Evolutionary conservation across 2,797 vertebrate species (phyloP).

Genomic region (Yasuhikotakia modesta): DNA sequence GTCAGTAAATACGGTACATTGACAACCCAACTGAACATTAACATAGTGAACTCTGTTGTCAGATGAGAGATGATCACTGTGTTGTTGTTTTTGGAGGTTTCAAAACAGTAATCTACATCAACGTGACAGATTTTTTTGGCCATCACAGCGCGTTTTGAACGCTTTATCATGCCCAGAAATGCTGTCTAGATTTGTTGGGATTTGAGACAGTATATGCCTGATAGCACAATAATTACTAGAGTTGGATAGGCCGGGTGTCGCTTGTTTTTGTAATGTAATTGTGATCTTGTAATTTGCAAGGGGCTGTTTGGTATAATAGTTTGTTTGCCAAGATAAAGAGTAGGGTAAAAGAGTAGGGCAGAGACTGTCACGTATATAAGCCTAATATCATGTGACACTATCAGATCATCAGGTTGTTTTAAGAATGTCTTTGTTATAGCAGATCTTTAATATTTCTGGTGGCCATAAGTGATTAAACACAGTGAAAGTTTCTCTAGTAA

Average conservation of each 20-base stretch:
- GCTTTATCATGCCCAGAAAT: too few species aligned
- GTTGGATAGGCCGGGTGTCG: background rate
- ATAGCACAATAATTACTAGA: background rate
- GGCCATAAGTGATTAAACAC: background rate
- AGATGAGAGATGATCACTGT: constrained; percentile 2
- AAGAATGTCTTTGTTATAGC: background rate
- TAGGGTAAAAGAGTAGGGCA: too few species aligned
- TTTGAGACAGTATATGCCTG: background rate
- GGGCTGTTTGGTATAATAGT: background rate
- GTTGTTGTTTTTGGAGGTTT: background rate
- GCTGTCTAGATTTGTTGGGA: background rate
- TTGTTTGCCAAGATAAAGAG: background rate
- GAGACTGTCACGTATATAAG: background rate
- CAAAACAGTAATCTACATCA: too few species aligned
- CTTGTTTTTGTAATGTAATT: background rate
- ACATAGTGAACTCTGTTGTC: constrained; percentile 9
- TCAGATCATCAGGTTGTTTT: background rate
- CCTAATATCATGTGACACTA: background rate
- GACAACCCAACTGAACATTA: constrained; percentile 15
- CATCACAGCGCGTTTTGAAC: too few species aligned
- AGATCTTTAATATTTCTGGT: background rate
- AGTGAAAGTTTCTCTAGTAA: background rate
- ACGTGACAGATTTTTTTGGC: too few species aligned
- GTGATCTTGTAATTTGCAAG: background rate
- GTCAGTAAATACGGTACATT: constrained; percentile 44